phyloP scores from a whole-genome alignment of 1,140 invertebrate genomes.

The Lepidurus arcticus region DNA sequence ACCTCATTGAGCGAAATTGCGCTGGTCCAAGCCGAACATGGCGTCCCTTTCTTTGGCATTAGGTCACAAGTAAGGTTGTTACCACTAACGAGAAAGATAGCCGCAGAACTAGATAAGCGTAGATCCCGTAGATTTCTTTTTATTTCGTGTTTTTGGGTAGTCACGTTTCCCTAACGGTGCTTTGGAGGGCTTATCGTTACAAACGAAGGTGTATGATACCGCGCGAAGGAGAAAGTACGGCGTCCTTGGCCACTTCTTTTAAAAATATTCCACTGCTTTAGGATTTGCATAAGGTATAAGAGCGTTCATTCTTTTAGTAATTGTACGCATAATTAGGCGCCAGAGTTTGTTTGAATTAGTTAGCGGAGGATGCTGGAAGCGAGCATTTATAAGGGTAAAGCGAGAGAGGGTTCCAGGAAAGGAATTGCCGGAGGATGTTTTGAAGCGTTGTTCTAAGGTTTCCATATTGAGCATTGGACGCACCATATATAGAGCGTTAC shows the following conservation, averaged over 20 bases:
- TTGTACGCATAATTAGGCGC: no score
- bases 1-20: background rate
- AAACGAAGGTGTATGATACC: no score
- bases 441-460: no score
- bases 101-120: background rate
- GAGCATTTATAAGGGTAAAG: no score
- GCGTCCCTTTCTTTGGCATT: background rate
- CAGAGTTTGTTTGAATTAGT: no score
- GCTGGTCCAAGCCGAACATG: background rate
- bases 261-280: background rate
- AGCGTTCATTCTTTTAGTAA: background rate
- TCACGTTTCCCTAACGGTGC: no score
- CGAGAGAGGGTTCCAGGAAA: no score
- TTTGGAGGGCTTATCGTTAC: no score
- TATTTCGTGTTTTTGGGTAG: background rate
- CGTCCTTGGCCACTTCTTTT: background rate
- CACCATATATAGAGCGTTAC: background rate
- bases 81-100: background rate
- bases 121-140: background rate
- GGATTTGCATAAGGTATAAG: background rate
- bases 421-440: no score
- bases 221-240: background rate
- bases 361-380: no score
- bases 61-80: constrained; percentile 21
- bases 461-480: no score